Evolutionary conservation across 2,888 invertebrate species (phyloP).

Genomic region (Chloroclysta siterata): DNA sequence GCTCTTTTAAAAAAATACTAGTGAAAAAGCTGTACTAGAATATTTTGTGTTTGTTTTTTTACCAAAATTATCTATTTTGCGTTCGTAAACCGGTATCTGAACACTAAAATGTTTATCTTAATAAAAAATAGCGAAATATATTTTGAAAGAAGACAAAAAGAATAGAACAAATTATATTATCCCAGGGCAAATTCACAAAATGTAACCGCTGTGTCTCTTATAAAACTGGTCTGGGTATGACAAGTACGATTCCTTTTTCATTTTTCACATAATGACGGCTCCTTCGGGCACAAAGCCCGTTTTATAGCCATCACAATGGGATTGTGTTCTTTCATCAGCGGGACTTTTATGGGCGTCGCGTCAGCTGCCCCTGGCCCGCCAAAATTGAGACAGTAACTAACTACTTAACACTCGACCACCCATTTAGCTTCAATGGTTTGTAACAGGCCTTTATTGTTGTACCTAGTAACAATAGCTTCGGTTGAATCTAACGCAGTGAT

Average conservation of each 20-base stretch:
- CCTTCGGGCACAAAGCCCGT: conserved; percentile 76
- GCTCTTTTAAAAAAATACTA: too few species aligned
- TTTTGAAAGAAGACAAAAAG: conserved; percentile 17
- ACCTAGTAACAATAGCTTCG: conserved; percentile 21
- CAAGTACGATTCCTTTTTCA: conserved; percentile 79
- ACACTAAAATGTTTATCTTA: too few species aligned
- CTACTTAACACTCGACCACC: conserved; percentile 53
- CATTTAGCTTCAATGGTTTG: conserved; percentile 52
- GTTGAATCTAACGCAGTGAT: conserved; percentile 25
- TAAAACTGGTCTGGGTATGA: conserved; percentile 69
- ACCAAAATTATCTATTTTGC: too few species aligned
- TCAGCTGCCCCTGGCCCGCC: conserved; percentile 71
- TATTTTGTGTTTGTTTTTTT: too few species aligned
- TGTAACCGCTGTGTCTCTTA: conserved; percentile 52
- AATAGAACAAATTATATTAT: conserved; percentile 29
- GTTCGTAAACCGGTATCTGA: too few species aligned
- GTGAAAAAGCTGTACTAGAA: too few species aligned
- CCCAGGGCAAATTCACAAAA: conserved; percentile 55
- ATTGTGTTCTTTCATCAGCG: conserved; percentile 81
- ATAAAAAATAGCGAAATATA: neutral
- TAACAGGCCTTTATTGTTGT: conserved; percentile 44
- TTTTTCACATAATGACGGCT: conserved; percentile 78
- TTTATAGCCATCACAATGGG: conserved; percentile 79
- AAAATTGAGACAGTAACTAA: conserved; percentile 77
- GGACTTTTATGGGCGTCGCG: conserved; percentile 76